These are phyloP conservation scores for Pangasianodon hypophthalmus DNA, from an alignment of 2,113 vertebrate species.

Conservation along the genomic window DNA sequence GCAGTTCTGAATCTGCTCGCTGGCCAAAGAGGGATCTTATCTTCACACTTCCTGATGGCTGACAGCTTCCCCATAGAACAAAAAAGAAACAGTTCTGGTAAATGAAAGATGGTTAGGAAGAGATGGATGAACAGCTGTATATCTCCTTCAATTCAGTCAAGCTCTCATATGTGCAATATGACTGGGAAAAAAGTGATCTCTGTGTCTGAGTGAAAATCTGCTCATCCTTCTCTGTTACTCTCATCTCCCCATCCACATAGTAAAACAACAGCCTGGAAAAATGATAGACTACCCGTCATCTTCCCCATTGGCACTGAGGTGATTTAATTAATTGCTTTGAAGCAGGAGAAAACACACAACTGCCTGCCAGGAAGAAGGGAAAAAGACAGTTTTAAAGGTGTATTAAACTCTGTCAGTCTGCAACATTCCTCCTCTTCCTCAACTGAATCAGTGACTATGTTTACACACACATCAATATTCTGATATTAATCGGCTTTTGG, in stretches of 20 bases:
- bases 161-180: conserved; percentile 33
- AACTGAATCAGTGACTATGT: not conserved
- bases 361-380: conserved; percentile 20
- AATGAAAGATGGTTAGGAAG: conserved; percentile 43
- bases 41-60: conserved; percentile 18
- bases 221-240: conserved; percentile 11
- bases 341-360: conserved; percentile 45
- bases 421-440: not conserved
- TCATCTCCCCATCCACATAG: conserved; percentile 11
- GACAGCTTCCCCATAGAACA: conserved; percentile 14
- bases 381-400: conserved; percentile 31
- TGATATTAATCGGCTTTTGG: too few relatives aligned
- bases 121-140: conserved; percentile 39
- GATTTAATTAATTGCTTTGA: conserved; percentile 60
- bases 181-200: conserved; percentile 26
- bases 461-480: too few relatives aligned
- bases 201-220: conserved; percentile 38
- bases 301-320: conserved; percentile 31
- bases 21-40: conserved; percentile 12
- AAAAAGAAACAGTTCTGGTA: conserved; percentile 20
- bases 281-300: conserved; percentile 59
- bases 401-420: conserved; percentile 7
- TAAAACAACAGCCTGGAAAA: conserved; percentile 9
- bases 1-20: conserved; percentile 20
- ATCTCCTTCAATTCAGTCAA: conserved; percentile 39